Evolutionary conservation across 2,113 vertebrate genomes (phyloP), one percentile per base, ranked within the genome.

Genomic region (Larimichthys crocea): DNA sequence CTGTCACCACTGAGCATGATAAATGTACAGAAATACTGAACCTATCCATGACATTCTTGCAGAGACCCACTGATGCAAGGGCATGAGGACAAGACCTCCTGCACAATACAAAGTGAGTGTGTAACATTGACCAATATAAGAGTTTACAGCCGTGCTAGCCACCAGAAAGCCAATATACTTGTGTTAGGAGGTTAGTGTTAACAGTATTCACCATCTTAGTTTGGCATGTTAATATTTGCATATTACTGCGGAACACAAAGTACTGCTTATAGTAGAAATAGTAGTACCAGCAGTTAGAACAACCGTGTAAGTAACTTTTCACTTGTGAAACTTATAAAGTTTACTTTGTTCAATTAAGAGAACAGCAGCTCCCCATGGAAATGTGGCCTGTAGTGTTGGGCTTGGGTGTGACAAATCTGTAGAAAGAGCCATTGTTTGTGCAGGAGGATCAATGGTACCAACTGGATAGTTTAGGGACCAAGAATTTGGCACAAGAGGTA

Each of bases 1-100:
- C 81, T 85, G 85, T 86, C 79, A 85, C 70, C 65, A 52, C 66
- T 70, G 82, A 85, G 79, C 83, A 82, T 85, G 81, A 86, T 86
- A 65, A 84, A 84, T 90, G 83, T 80, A 79, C 69, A 85, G 75
- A 68, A 80, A 86, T 46, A 78, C 14, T 81, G 74, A 84, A 67
- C 65, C 57, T 50, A 48, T 82, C 44, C 42, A 35, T 69, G 42
- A 67, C 55, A 74, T 76, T 75, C 50, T 31, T 69, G 42, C 50
- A 70, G 56, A 29, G 59, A 59, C 22, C 80, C 31, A 63, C 24
- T 74, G 48, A 84, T 60, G 53, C 11, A 70, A 17, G 20, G 44
- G 61, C 52, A 57, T 55, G 79, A 76, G 80, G 75, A 78, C 49
- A 50, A 26, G 65, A 57, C 48, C 17, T 40, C 8, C 16, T 31